These are phyloP conservation scores for Pandemis cinnamomeana DNA, from an alignment of 2,888 invertebrate species.

Conservation along the genomic window DNA sequence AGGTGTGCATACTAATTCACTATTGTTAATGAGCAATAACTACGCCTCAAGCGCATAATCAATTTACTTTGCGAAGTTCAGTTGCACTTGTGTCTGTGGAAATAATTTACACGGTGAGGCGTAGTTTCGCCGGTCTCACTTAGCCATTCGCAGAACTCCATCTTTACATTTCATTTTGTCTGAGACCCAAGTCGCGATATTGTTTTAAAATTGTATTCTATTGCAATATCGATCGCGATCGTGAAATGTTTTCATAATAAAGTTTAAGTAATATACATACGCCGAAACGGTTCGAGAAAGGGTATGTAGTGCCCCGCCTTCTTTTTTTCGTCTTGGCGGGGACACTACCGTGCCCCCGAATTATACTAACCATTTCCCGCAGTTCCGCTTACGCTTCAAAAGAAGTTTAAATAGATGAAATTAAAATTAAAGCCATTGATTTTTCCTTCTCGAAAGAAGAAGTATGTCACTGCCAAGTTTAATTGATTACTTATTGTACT, in stretches of 20 bases:
- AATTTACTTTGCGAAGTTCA: too few relatives aligned
- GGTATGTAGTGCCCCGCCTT: too few relatives aligned
- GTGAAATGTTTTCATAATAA: slow-evolving; percentile 1
- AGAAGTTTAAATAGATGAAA: neutral
- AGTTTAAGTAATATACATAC: neutral
- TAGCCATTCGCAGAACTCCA: neutral
- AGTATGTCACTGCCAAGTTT: neutral
- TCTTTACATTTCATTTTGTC: neutral
- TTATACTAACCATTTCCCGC: neutral
- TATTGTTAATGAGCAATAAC: too few relatives aligned
- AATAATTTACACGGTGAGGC: too few relatives aligned
- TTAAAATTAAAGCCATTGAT: neutral
- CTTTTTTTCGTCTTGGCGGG: too few relatives aligned
- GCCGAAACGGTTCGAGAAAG: too few relatives aligned
- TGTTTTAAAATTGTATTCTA: slow-evolving; percentile 1
- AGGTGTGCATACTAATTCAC: too few relatives aligned
- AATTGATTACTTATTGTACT: neutral
- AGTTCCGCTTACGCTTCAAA: neutral
- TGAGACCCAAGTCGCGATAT: neutral
- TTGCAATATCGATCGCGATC: neutral
- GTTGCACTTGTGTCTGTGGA: too few relatives aligned
- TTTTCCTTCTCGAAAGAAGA: neutral
- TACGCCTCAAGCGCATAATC: too few relatives aligned
- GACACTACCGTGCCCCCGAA: too few relatives aligned
- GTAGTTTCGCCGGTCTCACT: too few relatives aligned